These are phyloP conservation scores for Agrochola litura DNA, from an alignment of 2,888 invertebrate species.

Conservation along the genomic window DNA sequence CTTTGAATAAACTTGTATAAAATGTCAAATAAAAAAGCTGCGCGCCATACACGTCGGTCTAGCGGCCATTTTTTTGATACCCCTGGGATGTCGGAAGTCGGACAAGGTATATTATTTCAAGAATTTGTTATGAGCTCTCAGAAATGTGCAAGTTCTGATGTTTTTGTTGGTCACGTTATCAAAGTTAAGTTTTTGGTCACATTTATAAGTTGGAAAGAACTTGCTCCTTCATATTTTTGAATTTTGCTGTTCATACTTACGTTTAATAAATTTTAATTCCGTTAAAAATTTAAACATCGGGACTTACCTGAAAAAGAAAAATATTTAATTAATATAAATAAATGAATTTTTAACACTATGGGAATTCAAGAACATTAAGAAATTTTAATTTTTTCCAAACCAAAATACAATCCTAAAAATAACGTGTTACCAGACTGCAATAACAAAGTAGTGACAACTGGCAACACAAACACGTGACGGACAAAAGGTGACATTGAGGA, in stretches of 20 bases:
- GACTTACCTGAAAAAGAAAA: conserved; percentile 65
- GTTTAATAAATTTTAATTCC: not conserved
- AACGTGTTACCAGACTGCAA: not conserved
- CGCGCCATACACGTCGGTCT: conserved; percentile 85
- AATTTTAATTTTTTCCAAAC: not conserved
- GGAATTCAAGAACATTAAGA: not conserved
- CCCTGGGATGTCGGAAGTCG: conserved; percentile 70
- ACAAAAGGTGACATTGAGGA: conserved; percentile 49
- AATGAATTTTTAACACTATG: not conserved
- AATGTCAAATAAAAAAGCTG: conserved; percentile 90
- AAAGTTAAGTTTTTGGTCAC: conserved; percentile 3
- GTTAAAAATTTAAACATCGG: not conserved
- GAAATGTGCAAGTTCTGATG: conserved; percentile 51
- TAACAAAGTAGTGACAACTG: not conserved
- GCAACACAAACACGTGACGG: conserved; percentile 9
- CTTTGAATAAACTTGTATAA: conserved; percentile 91
- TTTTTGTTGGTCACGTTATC: conserved; percentile 15
- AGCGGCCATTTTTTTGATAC: conserved; percentile 82
- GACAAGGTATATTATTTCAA: conserved; percentile 57
- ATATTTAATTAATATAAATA: not conserved
- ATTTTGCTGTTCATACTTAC: conserved; percentile 33
- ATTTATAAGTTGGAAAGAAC: not conserved
- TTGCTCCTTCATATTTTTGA: not conserved
- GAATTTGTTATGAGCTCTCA: conserved; percentile 62
- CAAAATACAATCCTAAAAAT: not conserved